phyloP scores from a whole-genome alignment of 2,888 invertebrate species.

The Clusia tigrina region DNA sequence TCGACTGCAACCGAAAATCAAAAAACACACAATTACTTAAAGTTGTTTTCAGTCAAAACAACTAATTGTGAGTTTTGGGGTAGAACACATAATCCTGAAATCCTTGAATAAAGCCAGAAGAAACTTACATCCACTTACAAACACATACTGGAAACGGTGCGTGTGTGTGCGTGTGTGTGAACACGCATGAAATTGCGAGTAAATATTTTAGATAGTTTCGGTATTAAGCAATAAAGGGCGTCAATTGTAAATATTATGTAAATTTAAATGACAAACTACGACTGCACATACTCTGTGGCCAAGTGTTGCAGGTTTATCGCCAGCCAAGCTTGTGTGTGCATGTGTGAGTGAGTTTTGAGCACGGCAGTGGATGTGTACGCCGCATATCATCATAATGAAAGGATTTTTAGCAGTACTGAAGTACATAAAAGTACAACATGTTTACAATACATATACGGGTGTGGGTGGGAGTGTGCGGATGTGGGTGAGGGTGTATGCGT shows the following conservation, averaged over 20 bases:
- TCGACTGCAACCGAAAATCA: not conserved
- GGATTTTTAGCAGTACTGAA: no score
- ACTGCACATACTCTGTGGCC: slow-evolving; percentile 9
- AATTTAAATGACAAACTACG: slow-evolving; percentile 47
- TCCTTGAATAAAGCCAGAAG: slow-evolving; percentile 22
- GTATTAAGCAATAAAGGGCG: slow-evolving; percentile 44
- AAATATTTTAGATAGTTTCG: slow-evolving; percentile 58
- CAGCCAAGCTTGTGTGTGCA: slow-evolving; percentile 9
- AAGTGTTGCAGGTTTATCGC: not conserved
- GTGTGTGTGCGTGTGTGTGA: slow-evolving; percentile 33
- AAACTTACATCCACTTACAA: slow-evolving; percentile 20
- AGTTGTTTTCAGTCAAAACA: not conserved
- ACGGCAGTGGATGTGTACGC: no score
- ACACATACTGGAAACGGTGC: slow-evolving; percentile 10
- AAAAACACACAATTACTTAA: no score
- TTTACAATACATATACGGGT: no score
- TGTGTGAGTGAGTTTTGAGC: slow-evolving; percentile 11
- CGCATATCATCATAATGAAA: no score
- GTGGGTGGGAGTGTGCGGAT: no score
- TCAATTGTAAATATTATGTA: slow-evolving; percentile 45
- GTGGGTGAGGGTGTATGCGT: no score
- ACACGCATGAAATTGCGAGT: slow-evolving; percentile 57
- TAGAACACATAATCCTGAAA: not conserved
- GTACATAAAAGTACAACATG: no score
- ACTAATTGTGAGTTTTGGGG: not conserved